Conservation (phyloP, 2,888 invertebrate species). For the Tethea ocularis region DNA sequence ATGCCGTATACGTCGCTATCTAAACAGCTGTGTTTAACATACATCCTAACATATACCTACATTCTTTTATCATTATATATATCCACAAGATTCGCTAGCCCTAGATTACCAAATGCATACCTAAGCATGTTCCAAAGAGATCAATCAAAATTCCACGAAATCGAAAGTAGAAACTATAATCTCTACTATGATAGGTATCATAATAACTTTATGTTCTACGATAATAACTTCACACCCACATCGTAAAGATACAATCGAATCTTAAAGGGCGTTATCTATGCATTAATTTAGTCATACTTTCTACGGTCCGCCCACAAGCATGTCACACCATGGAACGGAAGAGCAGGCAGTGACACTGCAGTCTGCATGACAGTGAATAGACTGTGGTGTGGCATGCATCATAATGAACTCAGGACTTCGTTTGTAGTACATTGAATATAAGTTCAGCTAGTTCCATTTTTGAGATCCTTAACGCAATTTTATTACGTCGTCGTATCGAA, state of each 20-base stretch:
- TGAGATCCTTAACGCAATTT: not conserved
- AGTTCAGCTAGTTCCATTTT: not conserved
- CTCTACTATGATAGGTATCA: not conserved
- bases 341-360: constrained; percentile 13
- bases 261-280: constrained; percentile 9
- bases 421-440: not conserved
- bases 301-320: constrained; percentile 39
- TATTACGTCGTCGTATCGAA: not conserved
- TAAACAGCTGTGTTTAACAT: not conserved
- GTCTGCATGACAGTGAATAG: no score
- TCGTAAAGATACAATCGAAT: constrained; percentile 10
- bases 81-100: not conserved
- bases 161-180: not conserved
- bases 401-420: constrained; percentile 8
- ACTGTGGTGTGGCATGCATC: not conserved
- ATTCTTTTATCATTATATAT: no score
- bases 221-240: constrained; percentile 11
- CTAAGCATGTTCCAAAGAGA: not conserved
- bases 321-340: constrained; percentile 30
- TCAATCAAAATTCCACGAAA: not conserved
- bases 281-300: constrained; percentile 48
- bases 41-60: not conserved
- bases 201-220: constrained; percentile 3
- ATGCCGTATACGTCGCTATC: no score
- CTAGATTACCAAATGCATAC: not conserved